Evolutionary conservation across 2,888 invertebrate genomes (phyloP).

Genomic region (Erannis defoliaria): DNA sequence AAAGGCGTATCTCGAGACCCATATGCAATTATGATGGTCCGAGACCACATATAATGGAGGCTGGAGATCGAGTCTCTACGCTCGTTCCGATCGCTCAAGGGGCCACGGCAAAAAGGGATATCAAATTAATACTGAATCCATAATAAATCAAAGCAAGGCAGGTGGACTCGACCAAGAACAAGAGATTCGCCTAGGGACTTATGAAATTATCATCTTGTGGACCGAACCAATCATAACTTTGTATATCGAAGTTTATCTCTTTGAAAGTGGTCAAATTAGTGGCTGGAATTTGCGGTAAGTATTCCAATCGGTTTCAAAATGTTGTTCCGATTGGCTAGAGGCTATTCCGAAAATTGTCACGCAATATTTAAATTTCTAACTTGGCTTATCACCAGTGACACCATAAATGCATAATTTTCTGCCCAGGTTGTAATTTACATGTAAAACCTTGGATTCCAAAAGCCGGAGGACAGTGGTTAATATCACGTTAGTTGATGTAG

Average conservation of each 20-base stretch:
- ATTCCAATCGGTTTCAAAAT: constrained; percentile 58
- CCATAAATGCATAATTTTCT: constrained; percentile 30
- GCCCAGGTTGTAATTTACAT: constrained; percentile 2
- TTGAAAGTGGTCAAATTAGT: constrained; percentile 49
- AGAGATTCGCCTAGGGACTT: constrained; percentile 82
- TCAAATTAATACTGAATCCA: constrained; percentile 87
- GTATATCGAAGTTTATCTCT: constrained; percentile 44
- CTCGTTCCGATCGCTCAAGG: constrained; percentile 82
- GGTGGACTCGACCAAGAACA: constrained; percentile 80
- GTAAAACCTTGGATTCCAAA: not conserved
- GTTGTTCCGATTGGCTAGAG: constrained; percentile 48
- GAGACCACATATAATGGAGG: constrained; percentile 82
- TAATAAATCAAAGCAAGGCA: constrained; percentile 85
- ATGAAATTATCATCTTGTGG: constrained; percentile 78
- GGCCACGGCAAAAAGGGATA: constrained; percentile 84
- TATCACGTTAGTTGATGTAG: constrained; percentile 17
- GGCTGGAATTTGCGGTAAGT: constrained; percentile 60
- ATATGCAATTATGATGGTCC: constrained; percentile 84
- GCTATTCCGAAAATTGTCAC: constrained; percentile 59
- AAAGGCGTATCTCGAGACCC: constrained; percentile 73
- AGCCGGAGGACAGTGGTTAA: not conserved
- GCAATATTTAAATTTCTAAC: constrained; percentile 54
- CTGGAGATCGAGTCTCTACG: constrained; percentile 71
- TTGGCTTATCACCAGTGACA: constrained; percentile 38
- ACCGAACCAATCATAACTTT: constrained; percentile 44